Evolutionary conservation across 2,797 vertebrate genomes (phyloP).

Genomic region (Chaenodraco wilsoni): DNA sequence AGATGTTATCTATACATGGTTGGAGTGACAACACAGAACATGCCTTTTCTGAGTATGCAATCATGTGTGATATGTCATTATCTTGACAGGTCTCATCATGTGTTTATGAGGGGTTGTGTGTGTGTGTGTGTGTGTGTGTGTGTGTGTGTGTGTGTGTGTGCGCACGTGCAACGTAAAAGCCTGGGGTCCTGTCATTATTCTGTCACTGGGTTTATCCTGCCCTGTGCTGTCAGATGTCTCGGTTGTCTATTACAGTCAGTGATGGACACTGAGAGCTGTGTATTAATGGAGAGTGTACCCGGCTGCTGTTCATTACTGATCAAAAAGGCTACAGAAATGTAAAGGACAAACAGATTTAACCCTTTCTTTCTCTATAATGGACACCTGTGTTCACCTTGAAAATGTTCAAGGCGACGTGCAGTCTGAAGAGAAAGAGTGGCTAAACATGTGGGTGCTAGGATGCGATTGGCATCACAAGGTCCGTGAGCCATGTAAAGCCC

Average conservation of each 20-base stretch:
- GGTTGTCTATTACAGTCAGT: conserved; percentile 58
- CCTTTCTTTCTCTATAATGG: conserved; percentile 12
- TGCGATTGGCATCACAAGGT: conserved; percentile 23
- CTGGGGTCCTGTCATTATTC: conserved; percentile 46
- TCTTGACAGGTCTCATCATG: conserved; percentile 35
- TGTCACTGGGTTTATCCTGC: conserved; percentile 45
- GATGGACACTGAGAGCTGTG: conserved; percentile 71
- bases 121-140: conserved; percentile 2
- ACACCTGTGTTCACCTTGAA: conserved; percentile 26
- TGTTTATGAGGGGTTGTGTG: conserved; percentile 21
- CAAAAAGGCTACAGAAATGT: conserved; percentile 16
- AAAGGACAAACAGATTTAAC: conserved; percentile 47
- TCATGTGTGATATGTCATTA: conserved; percentile 44
- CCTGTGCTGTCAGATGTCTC: conserved; percentile 48
- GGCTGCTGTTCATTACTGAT: conserved; percentile 56
- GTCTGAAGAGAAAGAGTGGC: neutral
- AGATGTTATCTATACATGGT: conserved; percentile 17
- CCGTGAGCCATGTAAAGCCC: conserved; percentile 22
- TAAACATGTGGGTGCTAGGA: conserved; percentile 20
- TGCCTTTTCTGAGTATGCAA: conserved; percentile 19
- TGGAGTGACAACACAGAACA: conserved; percentile 2
- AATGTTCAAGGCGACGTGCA: conserved; percentile 3
- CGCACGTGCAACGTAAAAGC: conserved; percentile 45
- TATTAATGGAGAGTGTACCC: conserved; percentile 46
- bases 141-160: conserved; percentile 22